A percentile compares a stretch with the other conserved stretches of the same genome.
Conservation (phyloP, 2,888 invertebrate genomes). For the Spilosoma lubricipeda region DNA sequence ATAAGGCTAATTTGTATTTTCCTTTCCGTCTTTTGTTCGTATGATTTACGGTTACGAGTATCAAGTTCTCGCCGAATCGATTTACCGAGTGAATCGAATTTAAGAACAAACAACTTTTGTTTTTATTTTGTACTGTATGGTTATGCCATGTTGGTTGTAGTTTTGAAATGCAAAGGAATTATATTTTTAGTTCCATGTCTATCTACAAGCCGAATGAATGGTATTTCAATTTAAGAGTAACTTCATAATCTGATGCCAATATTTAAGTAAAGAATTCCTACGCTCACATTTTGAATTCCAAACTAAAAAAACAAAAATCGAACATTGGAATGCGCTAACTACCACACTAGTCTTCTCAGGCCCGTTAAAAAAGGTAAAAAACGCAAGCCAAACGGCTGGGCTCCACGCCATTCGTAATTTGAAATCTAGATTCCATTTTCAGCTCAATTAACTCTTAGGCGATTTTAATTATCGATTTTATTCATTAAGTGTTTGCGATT, state of each 20-base stretch:
- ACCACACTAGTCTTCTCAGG: slow-evolving; percentile 41
- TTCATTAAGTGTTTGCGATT: slow-evolving; percentile 84
- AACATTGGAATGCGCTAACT: slow-evolving; percentile 47
- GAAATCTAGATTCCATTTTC: slow-evolving; percentile 79
- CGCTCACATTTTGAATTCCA: slow-evolving; percentile 30
- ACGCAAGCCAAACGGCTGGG: slow-evolving; percentile 43
- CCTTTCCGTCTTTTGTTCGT: slow-evolving; percentile 82
- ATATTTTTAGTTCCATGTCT: slow-evolving; percentile 42
- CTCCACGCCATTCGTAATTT: slow-evolving; percentile 54
- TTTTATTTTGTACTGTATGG: slow-evolving; percentile 41
- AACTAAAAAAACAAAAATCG: slow-evolving; percentile 40
- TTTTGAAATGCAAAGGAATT: slow-evolving; percentile 34
- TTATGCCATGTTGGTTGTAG: slow-evolving; percentile 54
- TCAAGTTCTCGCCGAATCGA: slow-evolving; percentile 70
- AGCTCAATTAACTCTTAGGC: slow-evolving; percentile 80
- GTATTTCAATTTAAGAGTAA: not conserved
- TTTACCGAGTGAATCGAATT: slow-evolving; percentile 66
- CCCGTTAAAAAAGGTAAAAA: slow-evolving; percentile 27
- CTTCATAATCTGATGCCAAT: slow-evolving; percentile 6
- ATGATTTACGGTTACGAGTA: slow-evolving; percentile 79
- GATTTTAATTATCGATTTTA: slow-evolving; percentile 81
- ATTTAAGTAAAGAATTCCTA: slow-evolving; percentile 10
- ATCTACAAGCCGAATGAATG: slow-evolving; percentile 16
- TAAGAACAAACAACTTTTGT: slow-evolving; percentile 64
- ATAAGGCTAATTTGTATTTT: slow-evolving; percentile 83